Evolutionary conservation across 2,113 vertebrate genomes (phyloP), one percentile per base, ranked within the genome.

Genomic region (Cyprinodon variegatus): DNA sequence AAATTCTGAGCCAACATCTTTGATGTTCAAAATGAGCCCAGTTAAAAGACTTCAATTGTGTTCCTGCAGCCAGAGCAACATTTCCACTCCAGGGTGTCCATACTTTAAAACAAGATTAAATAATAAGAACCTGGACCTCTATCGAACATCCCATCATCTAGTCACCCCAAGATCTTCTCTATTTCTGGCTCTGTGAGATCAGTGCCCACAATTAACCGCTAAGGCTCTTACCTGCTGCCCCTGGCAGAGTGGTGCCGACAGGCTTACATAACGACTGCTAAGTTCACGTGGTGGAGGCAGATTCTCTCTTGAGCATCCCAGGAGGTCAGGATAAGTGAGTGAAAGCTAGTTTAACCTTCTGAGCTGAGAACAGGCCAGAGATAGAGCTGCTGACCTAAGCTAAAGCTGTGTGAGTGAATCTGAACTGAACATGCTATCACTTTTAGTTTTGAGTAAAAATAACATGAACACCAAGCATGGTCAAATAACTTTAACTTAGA

Each of bases 141-240:
- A 41, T n/a, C 68, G 80, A 85, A 82, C 81, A 84, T 89, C 84
- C 73, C 48, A 29, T 67, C 63, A 67, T 77, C 76, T 40, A 68
- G 77, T 72, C 61, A 72, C 62, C 83, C 72, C 68, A 79, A 87
- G 82, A 81, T 65, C 76, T 46, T 8, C 0, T 48, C 85, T 92
- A 93, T 93, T 92, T 85, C 69, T 46, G 79, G 66, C 62, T 76
- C 70, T 57, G 74, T 61, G 67, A 90, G 87, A 86, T 91, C 90
- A 73, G 45, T 8, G 67, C 74, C 83, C 78, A 75, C 83, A 90
- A 91, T 91, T 89, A 92, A 91, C 86, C 12, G 48, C 63, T 93
- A 94, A 95, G 89, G 71, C 90, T 93, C 91, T 95, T 93, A 94
- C 76, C 84, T 89, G 83, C 60, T 69, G 72, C 74, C 62, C 68